A percentile compares a stretch with the other conserved stretches of the same genome.
Conservation (phyloP, 2,797 vertebrate species). For the Basileuterus tristriatus region DNA sequence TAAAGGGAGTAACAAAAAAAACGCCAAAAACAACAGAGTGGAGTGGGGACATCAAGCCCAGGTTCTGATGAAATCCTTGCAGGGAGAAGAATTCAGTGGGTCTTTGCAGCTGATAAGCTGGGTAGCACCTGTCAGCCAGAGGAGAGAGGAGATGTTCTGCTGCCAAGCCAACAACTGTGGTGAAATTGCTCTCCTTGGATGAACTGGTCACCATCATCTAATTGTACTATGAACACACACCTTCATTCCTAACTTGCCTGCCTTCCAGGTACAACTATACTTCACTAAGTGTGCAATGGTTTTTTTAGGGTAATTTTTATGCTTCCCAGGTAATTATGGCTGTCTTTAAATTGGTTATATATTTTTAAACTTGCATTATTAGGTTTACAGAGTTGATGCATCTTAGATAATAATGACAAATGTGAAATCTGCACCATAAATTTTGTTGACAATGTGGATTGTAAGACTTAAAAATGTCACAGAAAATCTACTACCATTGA, state of each 20-base stretch:
- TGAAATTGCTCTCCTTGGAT: not conserved
- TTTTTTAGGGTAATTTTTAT: not conserved
- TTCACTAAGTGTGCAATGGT: rapidly evolving
- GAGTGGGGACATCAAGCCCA: rapidly evolving
- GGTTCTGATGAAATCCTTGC: not conserved
- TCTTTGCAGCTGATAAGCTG: not conserved
- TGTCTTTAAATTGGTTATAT: not conserved
- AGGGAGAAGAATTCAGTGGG: not conserved
- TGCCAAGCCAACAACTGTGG: not conserved
- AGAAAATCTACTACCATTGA: not conserved
- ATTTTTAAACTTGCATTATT: not conserved
- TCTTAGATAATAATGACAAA: not conserved
- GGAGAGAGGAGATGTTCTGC: not conserved
- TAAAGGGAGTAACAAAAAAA: not conserved
- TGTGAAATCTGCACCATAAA: not conserved
- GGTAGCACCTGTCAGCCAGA: not conserved
- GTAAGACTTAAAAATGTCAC: not conserved
- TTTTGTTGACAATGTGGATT: not conserved
- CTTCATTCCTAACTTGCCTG: not conserved
- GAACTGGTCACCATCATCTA: not conserved
- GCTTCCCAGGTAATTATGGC: not conserved
- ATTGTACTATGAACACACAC: not conserved
- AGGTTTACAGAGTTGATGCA: not conserved
- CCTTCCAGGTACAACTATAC: too few relatives aligned
- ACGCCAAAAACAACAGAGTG: rapidly evolving